These are phyloP conservation scores for Netelia fuscicornis DNA, from an alignment of 2,888 invertebrate species.

Conservation along the genomic window DNA sequence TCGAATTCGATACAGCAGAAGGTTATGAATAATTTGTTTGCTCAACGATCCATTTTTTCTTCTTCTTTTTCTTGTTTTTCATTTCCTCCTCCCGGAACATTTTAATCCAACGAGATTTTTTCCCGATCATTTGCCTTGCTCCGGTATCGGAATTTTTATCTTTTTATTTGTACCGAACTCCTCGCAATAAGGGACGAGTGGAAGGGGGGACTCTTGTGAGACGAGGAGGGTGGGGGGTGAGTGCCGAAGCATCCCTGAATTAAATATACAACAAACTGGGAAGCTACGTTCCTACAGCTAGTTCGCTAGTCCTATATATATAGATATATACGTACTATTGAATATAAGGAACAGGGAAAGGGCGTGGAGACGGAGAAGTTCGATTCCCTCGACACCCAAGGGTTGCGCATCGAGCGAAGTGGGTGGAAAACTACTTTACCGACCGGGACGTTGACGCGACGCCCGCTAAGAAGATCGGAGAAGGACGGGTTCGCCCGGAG, in stretches of 20 bases:
- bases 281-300: slow-evolving; percentile 43
- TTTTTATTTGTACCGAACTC: slow-evolving; percentile 47
- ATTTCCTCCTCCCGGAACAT: slow-evolving; percentile 38
- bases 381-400: slow-evolving; percentile 17
- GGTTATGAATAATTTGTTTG: slow-evolving; percentile 56
- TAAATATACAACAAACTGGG: slow-evolving; percentile 77
- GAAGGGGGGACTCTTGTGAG: slow-evolving; percentile 12
- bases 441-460: slow-evolving; percentile 56
- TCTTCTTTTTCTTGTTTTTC: slow-evolving; percentile 18
- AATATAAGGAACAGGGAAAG: slow-evolving; percentile 74
- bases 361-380: slow-evolving; percentile 74
- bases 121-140: slow-evolving; percentile 55
- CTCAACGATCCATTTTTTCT: slow-evolving; percentile 31
- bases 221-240: slow-evolving; percentile 9
- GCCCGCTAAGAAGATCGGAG: slow-evolving; percentile 46
- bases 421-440: slow-evolving; percentile 76
- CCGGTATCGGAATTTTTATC: slow-evolving; percentile 61
- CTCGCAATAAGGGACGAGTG: slow-evolving; percentile 36
- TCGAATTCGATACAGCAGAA: slow-evolving; percentile 1
- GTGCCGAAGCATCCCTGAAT: slow-evolving; percentile 68
- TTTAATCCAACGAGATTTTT: slow-evolving; percentile 60
- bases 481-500: slow-evolving; percentile 26
- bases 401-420: slow-evolving; percentile 6
- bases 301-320: slow-evolving; percentile 20
- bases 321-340: background rate